Evolutionary conservation across 2,113 vertebrate species (phyloP).

Genomic region (Craseonycteris thonglongyai): DNA sequence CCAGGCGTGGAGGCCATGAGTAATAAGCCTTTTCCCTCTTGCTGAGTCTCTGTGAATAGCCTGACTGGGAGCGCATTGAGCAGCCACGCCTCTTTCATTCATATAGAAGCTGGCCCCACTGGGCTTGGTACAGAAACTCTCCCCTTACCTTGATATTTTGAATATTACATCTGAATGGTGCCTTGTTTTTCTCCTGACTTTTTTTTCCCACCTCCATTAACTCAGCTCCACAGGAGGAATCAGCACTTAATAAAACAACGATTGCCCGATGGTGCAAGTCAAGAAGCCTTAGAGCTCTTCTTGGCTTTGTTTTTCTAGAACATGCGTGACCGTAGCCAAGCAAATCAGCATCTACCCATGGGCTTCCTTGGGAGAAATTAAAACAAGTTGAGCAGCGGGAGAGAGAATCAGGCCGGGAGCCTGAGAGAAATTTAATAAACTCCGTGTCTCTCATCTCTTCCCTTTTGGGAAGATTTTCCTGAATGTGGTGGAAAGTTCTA

Average conservation of each 20-base stretch:
- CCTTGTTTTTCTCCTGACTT: conserved; percentile 41
- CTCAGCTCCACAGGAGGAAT: conserved; percentile 37
- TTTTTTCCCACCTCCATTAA: conserved; percentile 43
- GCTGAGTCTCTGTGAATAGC: not conserved
- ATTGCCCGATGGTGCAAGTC: not conserved
- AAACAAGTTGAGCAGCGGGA: conserved; percentile 30
- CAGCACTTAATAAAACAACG: conserved; percentile 60
- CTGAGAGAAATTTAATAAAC: conserved; percentile 36
- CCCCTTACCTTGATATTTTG: conserved; percentile 43
- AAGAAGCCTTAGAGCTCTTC: not conserved
- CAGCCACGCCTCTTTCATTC: not conserved
- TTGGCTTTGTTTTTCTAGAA: conserved; percentile 60
- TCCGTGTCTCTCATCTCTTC: not conserved
- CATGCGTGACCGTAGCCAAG: conserved; percentile 45
- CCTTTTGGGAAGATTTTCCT: not conserved
- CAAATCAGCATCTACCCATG: conserved; percentile 44
- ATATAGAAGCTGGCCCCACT: not conserved
- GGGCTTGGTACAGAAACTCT: not conserved
- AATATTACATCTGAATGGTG: conserved; percentile 17
- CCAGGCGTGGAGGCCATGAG: not conserved
- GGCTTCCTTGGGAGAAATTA: conserved; percentile 50
- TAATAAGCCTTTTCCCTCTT: not conserved
- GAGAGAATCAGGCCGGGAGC: conserved; percentile 33
- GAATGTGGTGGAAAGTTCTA: not conserved
- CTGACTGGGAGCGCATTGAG: not conserved